These are phyloP conservation scores for Geotria australis DNA, from an alignment of 2,797 vertebrate species.

Conservation along the genomic window DNA sequence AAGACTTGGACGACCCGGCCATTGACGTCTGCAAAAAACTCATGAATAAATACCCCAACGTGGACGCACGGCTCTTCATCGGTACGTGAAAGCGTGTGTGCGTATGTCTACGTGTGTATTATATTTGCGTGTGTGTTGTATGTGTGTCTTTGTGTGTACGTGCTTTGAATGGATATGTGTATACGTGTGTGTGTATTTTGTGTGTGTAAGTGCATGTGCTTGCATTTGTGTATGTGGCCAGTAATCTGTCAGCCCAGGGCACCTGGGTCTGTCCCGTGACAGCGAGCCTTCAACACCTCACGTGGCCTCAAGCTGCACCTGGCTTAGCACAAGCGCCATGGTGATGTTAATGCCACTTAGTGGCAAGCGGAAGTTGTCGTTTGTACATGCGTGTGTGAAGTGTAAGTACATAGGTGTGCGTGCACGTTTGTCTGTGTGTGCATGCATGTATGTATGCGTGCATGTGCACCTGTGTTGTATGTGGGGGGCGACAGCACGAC, in stretches of 20 bases:
- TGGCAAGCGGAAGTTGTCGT: no score
- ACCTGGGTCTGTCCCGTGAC: no score
- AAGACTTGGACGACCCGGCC: conserved; percentile 83
- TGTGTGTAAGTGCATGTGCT: background rate
- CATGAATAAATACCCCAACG: conserved; percentile 67
- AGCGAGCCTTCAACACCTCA: no score
- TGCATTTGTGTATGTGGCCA: background rate
- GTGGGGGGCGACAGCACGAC: no score
- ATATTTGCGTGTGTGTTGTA: background rate
- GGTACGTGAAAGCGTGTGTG: no score
- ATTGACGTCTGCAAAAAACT: conserved; percentile 89
- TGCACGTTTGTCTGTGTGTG: background rate
- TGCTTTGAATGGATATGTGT: background rate
- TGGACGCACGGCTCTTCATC: conserved; percentile 54
- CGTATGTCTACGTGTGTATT: no score
- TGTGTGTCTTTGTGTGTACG: background rate
- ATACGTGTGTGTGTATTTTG: background rate
- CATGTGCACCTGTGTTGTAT: background rate
- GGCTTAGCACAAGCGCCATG: no score
- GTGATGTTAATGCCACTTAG: no score
- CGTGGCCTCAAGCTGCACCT: no score
- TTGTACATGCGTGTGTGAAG: background rate
- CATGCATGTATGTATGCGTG: background rate
- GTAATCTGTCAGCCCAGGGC: no score
- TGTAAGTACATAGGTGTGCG: background rate